Evolutionary conservation across 2,113 vertebrate species (phyloP).

Genomic region (Macquaria australasica): DNA sequence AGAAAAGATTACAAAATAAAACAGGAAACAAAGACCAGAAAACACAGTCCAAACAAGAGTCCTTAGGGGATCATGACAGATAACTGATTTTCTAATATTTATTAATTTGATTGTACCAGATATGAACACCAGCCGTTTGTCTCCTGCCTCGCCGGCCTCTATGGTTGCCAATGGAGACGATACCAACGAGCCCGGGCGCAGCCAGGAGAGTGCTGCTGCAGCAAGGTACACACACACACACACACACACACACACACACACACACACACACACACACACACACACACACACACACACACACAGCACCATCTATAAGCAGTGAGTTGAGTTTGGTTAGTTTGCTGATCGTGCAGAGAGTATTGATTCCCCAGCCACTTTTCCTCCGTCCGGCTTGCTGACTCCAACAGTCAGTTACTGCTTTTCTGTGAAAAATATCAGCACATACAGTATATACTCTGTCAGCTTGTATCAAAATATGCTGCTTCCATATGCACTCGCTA

Average conservation of each 20-base stretch:
- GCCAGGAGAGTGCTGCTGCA: conserved; percentile 91
- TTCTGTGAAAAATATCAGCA: conserved; percentile 39
- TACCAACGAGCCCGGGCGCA: conserved; percentile 86
- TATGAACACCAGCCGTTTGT: conserved; percentile 90
- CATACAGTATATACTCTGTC: conserved; percentile 35
- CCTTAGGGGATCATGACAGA: too few relatives aligned
- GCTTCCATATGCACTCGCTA: not conserved
- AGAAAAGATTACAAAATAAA: too few relatives aligned
- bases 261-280: conserved; percentile 16
- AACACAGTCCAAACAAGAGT: too few relatives aligned
- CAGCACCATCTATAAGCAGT: conserved; percentile 4
- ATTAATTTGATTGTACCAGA: conserved; percentile 29
- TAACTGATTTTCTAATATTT: not conserved
- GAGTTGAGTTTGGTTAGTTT: conserved; percentile 19
- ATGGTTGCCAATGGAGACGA: conserved; percentile 91
- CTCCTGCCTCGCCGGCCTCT: conserved; percentile 90
- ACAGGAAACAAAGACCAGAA: too few relatives aligned
- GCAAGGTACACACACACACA: conserved; percentile 75
- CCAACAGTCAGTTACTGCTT: conserved; percentile 17
- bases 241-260: conserved; percentile 23
- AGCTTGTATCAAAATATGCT: conserved; percentile 37
- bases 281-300: conserved; percentile 30
- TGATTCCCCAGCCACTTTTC: conserved; percentile 42
- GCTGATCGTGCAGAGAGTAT: conserved; percentile 65
- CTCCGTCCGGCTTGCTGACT: conserved; percentile 52